These are phyloP conservation scores for Scaptomyza graminum DNA, from an alignment of 1,140 invertebrate genomes.

Conservation along the genomic window DNA sequence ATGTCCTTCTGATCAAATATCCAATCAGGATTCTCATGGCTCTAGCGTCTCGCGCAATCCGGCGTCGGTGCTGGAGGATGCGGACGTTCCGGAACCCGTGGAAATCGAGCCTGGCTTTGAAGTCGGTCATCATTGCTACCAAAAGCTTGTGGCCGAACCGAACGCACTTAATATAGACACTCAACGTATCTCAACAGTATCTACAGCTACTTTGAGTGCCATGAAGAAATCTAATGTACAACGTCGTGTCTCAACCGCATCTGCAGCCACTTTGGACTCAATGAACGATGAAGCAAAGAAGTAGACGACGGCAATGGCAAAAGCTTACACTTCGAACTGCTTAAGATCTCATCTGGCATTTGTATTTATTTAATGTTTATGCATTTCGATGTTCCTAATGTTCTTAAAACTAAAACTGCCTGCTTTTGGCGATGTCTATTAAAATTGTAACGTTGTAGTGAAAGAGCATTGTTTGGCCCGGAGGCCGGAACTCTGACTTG, in stretches of 20 bases:
- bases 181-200: no score
- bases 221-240: no score
- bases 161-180: no score
- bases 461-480: neutral
- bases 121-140: slow-evolving; percentile 53
- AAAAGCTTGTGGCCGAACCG: slow-evolving; percentile 40
- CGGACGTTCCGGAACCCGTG: neutral
- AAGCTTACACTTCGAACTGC: neutral
- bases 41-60: rapidly evolving
- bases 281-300: neutral
- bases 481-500: slow-evolving; percentile 18
- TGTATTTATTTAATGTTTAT: slow-evolving; percentile 15
- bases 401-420: slow-evolving; percentile 6
- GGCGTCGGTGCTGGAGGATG: neutral
- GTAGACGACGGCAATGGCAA: no score
- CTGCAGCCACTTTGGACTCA: no score
- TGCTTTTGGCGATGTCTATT: slow-evolving; percentile 14
- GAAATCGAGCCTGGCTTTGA: slow-evolving; percentile 43
- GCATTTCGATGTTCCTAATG: slow-evolving; percentile 16
- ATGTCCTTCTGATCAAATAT: neutral
- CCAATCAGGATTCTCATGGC: rapidly evolving
- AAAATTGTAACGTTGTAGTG: slow-evolving; percentile 16
- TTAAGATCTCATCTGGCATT: neutral
- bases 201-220: no score
- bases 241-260: no score